These are phyloP conservation scores for Bubo bubo DNA, from an alignment of 2,113 vertebrate genomes.

Conservation along the genomic window DNA sequence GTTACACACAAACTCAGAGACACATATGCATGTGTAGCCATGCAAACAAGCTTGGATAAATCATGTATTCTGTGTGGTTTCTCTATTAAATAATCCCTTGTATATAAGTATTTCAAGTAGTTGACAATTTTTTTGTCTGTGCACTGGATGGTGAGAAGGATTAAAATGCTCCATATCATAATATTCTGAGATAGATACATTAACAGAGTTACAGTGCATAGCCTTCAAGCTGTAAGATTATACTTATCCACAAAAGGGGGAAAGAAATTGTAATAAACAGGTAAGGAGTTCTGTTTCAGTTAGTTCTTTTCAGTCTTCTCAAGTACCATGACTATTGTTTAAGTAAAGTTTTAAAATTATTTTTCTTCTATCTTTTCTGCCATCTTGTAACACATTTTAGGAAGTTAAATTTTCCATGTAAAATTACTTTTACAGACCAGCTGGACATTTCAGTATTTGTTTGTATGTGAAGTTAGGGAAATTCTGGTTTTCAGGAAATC, in stretches of 20 bases:
- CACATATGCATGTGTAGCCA: not conserved
- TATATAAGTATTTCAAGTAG: not conserved
- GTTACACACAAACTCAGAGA: not conserved
- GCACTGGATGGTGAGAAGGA: not conserved
- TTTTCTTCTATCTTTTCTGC: not conserved
- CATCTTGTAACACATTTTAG: not conserved
- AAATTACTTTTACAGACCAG: not conserved
- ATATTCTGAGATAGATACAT: not conserved
- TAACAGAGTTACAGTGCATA: not conserved
- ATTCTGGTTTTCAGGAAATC: not conserved
- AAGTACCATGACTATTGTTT: not conserved
- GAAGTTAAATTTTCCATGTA: not conserved
- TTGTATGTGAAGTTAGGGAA: not conserved
- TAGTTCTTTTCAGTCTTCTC: not conserved
- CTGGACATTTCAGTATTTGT: not conserved
- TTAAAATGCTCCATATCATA: conserved; percentile 56
- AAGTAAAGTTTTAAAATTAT: not conserved
- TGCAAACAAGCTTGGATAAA: not conserved
- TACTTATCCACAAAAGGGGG: not conserved
- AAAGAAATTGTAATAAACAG: not conserved
- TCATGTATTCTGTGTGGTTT: not conserved
- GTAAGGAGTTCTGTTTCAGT: not conserved
- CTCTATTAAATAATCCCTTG: not conserved
- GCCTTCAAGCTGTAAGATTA: not conserved
- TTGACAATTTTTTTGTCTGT: not conserved